Base-by-base conservation (phyloP, 2,797 vertebrate species). In the Anguilla pacifica region DNA sequence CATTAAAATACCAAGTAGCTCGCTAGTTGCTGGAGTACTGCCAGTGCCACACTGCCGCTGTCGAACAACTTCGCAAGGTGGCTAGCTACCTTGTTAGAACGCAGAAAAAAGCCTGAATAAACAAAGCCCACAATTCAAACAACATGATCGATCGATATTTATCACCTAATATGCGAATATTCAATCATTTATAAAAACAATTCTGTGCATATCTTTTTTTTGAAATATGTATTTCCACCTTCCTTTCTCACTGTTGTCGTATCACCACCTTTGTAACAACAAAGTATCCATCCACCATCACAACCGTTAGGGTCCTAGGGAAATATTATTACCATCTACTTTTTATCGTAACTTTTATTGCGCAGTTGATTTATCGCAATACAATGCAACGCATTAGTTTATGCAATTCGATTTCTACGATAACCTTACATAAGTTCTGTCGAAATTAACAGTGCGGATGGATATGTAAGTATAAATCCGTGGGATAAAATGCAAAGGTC, bases 261-360 rank as follows among this genome's bases (percentile, higher is more conserved):
- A 77, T 85, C 43, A 91, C 89, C 53, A 51, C 89, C 86, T 84
- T 55, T 70, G 53, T 53, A 88, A 89, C 35, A 87, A 90, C 61
- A 87, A 17, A 6, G 31, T 57, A 74, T 7, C 3, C 79, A 85
- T 81, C 83, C 85, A 85, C 83, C 82, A 53, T 72, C 87, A 89
- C 81, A 74, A 51, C 46, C 79, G 7, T 51, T 70, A 1, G 3
- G 79, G 79, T 51, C 79, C 74, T 82, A 82, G 79, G 46, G 51
- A 82, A 82, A 82, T 51, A 82, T 51, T 2, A 82, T 22, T 11
- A 51, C 43, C n/a, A n/a, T 82, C 46, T 4, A 49, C 19, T 51
- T 43, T n/a, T 82, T 6, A 51, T 82, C 2, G 22, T n/a, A n/a
- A 82, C 79, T 82, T 22, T 25, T 25, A 51, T n/a, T 49, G 43